Evolutionary conservation across 1,140 invertebrate genomes (phyloP).

Genomic region (Macrosteles quadrilineatus): DNA sequence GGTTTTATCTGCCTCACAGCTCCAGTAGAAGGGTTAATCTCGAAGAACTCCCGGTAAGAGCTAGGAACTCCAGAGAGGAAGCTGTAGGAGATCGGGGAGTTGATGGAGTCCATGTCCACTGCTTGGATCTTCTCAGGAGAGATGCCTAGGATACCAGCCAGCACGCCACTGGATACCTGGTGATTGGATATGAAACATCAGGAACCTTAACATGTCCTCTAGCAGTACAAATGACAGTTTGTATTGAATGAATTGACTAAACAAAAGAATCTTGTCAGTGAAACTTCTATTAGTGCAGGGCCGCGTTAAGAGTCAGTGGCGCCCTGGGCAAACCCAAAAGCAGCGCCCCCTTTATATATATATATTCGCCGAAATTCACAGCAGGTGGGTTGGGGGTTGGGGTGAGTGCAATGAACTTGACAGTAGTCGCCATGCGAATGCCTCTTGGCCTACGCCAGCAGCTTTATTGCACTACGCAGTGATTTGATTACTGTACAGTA

Average conservation of each 20-base stretch:
- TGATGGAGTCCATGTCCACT: slow-evolving; percentile 84
- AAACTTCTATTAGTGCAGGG: too few species aligned
- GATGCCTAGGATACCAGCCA: slow-evolving; percentile 78
- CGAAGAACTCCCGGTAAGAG: slow-evolving; percentile 77
- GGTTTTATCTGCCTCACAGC: slow-evolving; percentile 76
- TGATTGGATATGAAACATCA: slow-evolving; percentile 24
- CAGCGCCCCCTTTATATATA: too few species aligned
- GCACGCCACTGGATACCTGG: slow-evolving; percentile 75
- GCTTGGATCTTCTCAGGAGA: slow-evolving; percentile 87
- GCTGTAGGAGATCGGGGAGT: slow-evolving; percentile 75
- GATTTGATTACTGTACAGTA: too few species aligned
- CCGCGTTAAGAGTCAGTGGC: too few species aligned
- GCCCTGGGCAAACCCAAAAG: too few species aligned
- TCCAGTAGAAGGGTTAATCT: slow-evolving; percentile 77
- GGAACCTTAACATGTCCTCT: neutral
- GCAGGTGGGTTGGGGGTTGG: too few species aligned
- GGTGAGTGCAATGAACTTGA: too few species aligned
- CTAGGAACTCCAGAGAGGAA: slow-evolving; percentile 77
- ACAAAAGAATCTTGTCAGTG: neutral
- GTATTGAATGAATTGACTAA: neutral
- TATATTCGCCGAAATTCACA: too few species aligned
- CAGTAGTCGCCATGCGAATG: too few species aligned
- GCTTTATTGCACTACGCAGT: too few species aligned
- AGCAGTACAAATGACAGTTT: neutral
- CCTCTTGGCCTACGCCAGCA: too few species aligned